Base-by-base conservation (phyloP, 2,113 vertebrate species). In the Alaudala cheleensis region DNA sequence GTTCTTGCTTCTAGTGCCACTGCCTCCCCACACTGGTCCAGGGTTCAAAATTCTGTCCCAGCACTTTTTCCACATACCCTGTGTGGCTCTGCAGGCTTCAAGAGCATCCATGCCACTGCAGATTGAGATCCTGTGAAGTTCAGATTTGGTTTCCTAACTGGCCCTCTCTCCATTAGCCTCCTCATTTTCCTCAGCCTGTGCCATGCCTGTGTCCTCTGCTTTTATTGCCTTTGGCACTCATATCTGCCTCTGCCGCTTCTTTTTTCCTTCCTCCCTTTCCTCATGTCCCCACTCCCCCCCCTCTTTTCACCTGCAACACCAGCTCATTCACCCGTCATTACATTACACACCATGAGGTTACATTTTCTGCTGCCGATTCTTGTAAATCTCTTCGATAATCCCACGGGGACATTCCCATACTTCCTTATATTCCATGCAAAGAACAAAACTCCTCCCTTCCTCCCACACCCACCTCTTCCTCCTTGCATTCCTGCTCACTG, bases 401-500 rank as follows among this genome's bases (percentile, higher is more conserved):
- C 62, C 9, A 6, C 56, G 44, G 76, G 88, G 79, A 71, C 81
- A 88, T 77, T 90, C 90, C 85, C 71, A 62, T 51, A 95, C 85
- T 95, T 97, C 87, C 94, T 94, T 72, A 69, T 85, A 92, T 61
- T 85, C 34, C 34, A 5, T 54, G 73, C 42, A 6, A 77, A 88
- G 62, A 70, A n/a, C 33, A 71, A 84, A 86, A 86, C 23, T 87
- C 56, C 29, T 15, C 14, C n/a, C 45, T 96, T 93, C 92, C 85
- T 95, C 47, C 81, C 60, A 88, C 92, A 83, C 82, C 60, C 51
- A 90, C 44, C 22, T 85, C 58, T 87, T 89, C 54, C 45, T 79
- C n/a, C 50, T 92, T 9, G 0, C 7, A 25, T 47, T 87, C 50
- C 31, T 64, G 66, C 31, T 89, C 57, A 33, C 31, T 92, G 25